These are phyloP conservation scores for Cantharis nigra DNA, from an alignment of 2,888 invertebrate genomes.

Conservation along the genomic window DNA sequence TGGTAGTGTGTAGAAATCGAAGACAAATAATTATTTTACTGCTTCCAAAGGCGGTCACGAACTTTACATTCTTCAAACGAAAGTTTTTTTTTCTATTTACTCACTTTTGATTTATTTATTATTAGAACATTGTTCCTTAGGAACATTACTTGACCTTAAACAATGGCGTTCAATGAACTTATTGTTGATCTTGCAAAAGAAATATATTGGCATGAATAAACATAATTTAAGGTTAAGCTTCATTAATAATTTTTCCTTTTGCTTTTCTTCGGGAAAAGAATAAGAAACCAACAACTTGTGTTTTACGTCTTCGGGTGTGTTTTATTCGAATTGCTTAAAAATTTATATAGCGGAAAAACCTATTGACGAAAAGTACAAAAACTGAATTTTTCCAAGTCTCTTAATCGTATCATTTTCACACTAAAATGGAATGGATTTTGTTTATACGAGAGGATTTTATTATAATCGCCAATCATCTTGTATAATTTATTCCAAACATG, in stretches of 20 bases:
- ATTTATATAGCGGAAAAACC: neutral
- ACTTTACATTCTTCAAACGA: conserved; percentile 11
- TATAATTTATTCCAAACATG: neutral
- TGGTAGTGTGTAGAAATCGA: conserved; percentile 16
- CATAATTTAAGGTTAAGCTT: neutral
- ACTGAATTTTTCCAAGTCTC: neutral
- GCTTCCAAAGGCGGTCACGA: conserved; percentile 14
- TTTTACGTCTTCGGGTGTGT: neutral
- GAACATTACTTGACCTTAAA: conserved; percentile 2
- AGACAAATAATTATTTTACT: conserved; percentile 4
- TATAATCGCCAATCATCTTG: neutral
- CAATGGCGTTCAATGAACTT: conserved; percentile 1
- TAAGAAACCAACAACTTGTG: neutral
- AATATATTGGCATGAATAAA: neutral
- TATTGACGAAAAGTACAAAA: neutral
- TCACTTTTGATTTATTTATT: conserved; percentile 4
- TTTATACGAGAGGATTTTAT: too few relatives aligned
- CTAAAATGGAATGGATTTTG: neutral
- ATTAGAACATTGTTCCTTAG: neutral
- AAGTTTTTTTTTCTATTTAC: conserved; percentile 9
- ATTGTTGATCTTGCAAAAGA: neutral
- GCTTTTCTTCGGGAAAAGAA: neutral
- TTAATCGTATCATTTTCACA: neutral
- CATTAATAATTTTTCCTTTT: neutral
- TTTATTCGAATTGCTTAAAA: neutral